Percentiles rank a stretch among this genome's conserved stretches.
Conservation (phyloP, 37 sponge, comb jelly and placozoan species). For the Cladorhizidae sp. region DNA sequence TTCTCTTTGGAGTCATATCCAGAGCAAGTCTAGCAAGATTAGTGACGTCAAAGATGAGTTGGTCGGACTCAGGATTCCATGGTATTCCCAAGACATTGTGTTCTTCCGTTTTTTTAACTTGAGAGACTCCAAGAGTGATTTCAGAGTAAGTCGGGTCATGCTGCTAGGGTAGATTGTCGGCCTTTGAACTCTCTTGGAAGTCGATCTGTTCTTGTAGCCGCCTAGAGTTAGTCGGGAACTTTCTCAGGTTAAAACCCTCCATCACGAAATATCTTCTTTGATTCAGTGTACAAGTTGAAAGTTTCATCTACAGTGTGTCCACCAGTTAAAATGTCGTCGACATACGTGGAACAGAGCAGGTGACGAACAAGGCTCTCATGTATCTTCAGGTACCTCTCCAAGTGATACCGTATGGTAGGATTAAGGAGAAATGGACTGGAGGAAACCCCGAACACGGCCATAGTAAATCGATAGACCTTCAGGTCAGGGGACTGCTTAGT, state of each 20-base stretch:
- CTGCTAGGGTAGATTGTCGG: not conserved
- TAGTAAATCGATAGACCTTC: constrained; percentile 30
- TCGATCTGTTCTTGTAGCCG: constrained; percentile 26
- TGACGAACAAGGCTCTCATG: constrained; percentile 1
- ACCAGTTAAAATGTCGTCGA: constrained; percentile 59
- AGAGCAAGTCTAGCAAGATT: constrained; percentile 13
- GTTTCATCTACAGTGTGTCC: constrained; percentile 38
- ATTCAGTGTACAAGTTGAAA: constrained; percentile 15
- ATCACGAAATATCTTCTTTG: constrained; percentile 39
- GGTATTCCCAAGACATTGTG: constrained; percentile 54
- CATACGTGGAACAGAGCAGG: constrained; percentile 41
- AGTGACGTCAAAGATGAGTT: constrained; percentile 30
- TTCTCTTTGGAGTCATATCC: constrained; percentile 35
- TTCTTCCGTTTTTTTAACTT: constrained; percentile 7
- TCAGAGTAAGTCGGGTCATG: constrained; percentile 29
- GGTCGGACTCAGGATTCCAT: constrained; percentile 50
- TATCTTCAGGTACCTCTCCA: constrained; percentile 22
- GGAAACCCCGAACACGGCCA: constrained; percentile 46
- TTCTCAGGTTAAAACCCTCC: constrained; percentile 56
- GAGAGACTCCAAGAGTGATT: constrained; percentile 17
- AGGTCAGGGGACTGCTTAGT: constrained; percentile 21
- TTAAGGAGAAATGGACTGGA: constrained; percentile 51
- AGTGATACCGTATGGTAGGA: constrained; percentile 42
- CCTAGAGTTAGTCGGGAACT: constrained; percentile 38
- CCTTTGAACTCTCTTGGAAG: not conserved